Evolutionary conservation across 2,797 vertebrate species (phyloP).

Genomic region (Craterocephalus amniculus): DNA sequence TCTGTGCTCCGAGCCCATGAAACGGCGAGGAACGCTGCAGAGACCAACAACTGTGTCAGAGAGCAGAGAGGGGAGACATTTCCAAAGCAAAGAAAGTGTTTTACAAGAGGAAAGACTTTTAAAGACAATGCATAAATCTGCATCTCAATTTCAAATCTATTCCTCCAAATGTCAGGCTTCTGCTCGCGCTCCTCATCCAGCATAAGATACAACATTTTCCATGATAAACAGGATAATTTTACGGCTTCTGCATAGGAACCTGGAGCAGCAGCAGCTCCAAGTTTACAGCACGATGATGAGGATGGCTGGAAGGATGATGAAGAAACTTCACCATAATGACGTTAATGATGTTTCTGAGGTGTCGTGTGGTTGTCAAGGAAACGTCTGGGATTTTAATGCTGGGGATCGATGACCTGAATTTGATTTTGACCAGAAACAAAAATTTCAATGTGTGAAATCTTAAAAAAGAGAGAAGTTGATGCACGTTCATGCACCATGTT

Average conservation of each 20-base stretch:
- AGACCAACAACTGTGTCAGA: constrained; percentile 38
- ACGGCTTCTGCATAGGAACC: constrained; percentile 32
- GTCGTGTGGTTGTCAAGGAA: too few species aligned
- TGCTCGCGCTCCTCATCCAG: constrained; percentile 49
- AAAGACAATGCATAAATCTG: constrained; percentile 82
- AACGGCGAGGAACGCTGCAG: constrained; percentile 27
- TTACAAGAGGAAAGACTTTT: constrained; percentile 70
- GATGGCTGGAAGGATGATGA: too few species aligned
- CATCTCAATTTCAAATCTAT: constrained; percentile 75
- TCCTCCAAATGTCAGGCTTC: constrained; percentile 63
- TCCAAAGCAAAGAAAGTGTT: constrained; percentile 69
- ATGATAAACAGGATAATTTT: constrained; percentile 68
- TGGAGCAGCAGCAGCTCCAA: too few species aligned
- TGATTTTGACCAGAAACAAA: too few species aligned
- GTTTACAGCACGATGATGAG: too few species aligned
- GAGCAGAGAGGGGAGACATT: constrained; percentile 23
- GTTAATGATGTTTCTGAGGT: too few species aligned
- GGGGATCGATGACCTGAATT: too few species aligned
- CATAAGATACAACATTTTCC: constrained; percentile 71
- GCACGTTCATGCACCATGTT: too few species aligned
- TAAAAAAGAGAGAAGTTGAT: too few species aligned
- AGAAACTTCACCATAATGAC: too few species aligned
- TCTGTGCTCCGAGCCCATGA: constrained; percentile 71
- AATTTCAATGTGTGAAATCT: too few species aligned
- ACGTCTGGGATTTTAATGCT: too few species aligned